phyloP scores from a whole-genome alignment of 1,140 invertebrate species.

The Cherax destructor region DNA sequence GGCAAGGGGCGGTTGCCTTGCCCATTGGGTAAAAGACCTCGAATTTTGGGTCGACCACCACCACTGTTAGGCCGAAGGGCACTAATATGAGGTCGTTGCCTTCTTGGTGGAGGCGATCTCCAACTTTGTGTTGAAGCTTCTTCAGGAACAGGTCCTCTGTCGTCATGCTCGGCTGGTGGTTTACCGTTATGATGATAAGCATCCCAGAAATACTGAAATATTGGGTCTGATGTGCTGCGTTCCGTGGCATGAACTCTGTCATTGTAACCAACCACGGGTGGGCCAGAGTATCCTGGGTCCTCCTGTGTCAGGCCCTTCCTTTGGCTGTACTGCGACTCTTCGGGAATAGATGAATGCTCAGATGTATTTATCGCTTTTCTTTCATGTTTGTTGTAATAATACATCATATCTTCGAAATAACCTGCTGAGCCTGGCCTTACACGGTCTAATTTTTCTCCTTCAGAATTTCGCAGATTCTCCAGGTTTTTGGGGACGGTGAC shows the following conservation, averaged over 20 bases:
- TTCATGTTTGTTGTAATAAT: constrained; percentile 54
- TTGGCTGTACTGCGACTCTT: constrained; percentile 34
- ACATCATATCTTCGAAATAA: constrained; percentile 54
- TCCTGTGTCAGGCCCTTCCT: constrained; percentile 30
- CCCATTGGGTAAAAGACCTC: constrained; percentile 16
- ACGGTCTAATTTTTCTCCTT: not conserved
- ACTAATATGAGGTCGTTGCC: constrained; percentile 1
- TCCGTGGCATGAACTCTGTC: not conserved
- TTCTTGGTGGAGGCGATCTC: not conserved
- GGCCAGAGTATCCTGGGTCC: constrained; percentile 22
- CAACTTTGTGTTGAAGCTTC: not conserved
- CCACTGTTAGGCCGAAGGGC: not conserved
- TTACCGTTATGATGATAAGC: constrained; percentile 31
- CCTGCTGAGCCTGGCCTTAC: constrained; percentile 2
- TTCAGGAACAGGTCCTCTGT: constrained; percentile 53
- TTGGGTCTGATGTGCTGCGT: constrained; percentile 5
- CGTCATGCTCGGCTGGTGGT: constrained; percentile 48
- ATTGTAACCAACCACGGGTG: constrained; percentile 58
- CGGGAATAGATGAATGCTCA: not conserved
- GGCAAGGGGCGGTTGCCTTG: constrained; percentile 40
- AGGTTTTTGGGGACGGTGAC: constrained; percentile 18
- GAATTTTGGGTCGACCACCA: not conserved
- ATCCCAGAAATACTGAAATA: constrained; percentile 56
- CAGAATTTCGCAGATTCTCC: not conserved
- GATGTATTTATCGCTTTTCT: not conserved